phyloP scores from a whole-genome alignment of 2,888 invertebrate species.

The Zygaena filipendulae region DNA sequence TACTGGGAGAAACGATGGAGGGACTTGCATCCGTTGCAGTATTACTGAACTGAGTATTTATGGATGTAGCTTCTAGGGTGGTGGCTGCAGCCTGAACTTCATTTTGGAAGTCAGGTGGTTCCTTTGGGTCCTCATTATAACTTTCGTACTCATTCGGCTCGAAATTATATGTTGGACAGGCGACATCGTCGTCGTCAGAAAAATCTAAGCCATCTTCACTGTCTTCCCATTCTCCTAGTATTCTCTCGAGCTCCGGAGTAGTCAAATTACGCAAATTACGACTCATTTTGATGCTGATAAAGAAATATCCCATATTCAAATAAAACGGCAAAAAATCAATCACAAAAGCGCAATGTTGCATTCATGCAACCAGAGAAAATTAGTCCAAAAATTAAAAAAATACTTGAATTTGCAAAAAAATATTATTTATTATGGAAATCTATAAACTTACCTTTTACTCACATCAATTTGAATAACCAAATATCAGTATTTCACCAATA shows the following conservation, averaged over 20 bases:
- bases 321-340: neutral
- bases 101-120: too few species aligned
- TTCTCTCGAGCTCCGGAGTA: neutral
- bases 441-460: neutral
- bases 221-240: neutral
- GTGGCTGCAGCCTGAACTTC: too few species aligned
- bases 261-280: neutral
- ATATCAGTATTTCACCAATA: neutral
- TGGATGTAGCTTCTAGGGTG: neutral
- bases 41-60: neutral
- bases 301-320: constrained; percentile 6
- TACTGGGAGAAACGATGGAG: constrained; percentile 1
- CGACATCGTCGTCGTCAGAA: constrained; percentile 15
- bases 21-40: neutral
- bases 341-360: neutral
- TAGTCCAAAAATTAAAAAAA: neutral
- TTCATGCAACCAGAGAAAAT: neutral
- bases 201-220: constrained; percentile 10
- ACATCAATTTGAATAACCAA: neutral
- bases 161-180: constrained; percentile 11
- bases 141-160: neutral
- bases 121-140: constrained; percentile 1
- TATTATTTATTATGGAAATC: neutral
- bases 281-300: neutral
- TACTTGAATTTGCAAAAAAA: neutral